A percentile compares a stretch with the other conserved stretches of the same genome.
Evolutionary conservation across 1,140 invertebrate species (phyloP).

Genomic region (Micrasema longulum): DNA sequence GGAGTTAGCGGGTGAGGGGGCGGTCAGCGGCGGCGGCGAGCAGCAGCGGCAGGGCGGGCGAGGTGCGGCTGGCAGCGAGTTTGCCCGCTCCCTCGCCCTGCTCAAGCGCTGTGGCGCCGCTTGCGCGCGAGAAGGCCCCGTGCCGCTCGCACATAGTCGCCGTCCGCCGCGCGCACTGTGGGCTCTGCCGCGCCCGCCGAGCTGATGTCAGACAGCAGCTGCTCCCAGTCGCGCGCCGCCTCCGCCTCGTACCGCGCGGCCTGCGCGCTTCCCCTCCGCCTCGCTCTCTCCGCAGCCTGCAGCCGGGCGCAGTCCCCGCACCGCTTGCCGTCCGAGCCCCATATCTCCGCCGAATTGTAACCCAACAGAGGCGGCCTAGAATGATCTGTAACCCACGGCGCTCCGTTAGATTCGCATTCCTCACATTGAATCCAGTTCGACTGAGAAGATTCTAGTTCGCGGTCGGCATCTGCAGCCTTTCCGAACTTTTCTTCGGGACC

Average conservation of each 20-base stretch:
- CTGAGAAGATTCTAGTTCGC: constrained; percentile 43
- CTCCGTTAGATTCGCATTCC: constrained; percentile 43
- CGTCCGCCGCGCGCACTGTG: constrained; percentile 45
- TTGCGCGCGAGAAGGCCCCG: constrained; percentile 58
- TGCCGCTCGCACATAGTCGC: constrained; percentile 42
- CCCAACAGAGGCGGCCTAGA: constrained; percentile 21
- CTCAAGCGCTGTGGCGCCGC: constrained; percentile 61
- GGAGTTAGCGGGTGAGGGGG: constrained; percentile 57
- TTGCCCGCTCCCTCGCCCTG: constrained; percentile 56
- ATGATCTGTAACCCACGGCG: constrained; percentile 41
- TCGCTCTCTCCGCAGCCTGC: constrained; percentile 40
- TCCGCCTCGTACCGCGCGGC: constrained; percentile 55
- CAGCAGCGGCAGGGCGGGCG: constrained; percentile 57
- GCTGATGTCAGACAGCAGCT: constrained; percentile 65
- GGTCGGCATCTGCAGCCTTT: constrained; percentile 21
- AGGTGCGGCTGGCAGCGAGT: constrained; percentile 57
- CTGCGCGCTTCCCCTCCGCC: constrained; percentile 50
- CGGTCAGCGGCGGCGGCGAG: constrained; percentile 57
- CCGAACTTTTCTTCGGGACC: constrained; percentile 18
- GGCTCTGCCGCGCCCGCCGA: constrained; percentile 59
- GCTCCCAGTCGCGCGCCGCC: constrained; percentile 64
- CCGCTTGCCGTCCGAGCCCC: constrained; percentile 51
- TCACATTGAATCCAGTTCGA: constrained; percentile 51
- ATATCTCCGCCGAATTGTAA: constrained; percentile 47
- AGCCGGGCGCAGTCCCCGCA: constrained; percentile 56